Percentiles rank a stretch among this genome's conserved stretches.
Evolutionary conservation across 2,113 vertebrate species (phyloP).

Genomic region (Aegotheles bennettii): DNA sequence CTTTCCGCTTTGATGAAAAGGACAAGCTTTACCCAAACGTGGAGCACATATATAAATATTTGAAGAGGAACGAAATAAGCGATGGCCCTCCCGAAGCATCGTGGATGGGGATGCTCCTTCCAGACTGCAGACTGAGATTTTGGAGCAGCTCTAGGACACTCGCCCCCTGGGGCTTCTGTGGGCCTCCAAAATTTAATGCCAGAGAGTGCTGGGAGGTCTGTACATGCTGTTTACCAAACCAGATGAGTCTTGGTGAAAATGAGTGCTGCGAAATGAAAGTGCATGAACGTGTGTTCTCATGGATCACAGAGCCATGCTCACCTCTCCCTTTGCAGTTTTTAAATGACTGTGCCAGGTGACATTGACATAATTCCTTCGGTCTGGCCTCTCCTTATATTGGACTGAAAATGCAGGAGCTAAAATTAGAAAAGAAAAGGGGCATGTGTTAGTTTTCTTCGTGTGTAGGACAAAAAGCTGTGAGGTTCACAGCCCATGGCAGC

Average conservation of each 20-base stretch:
- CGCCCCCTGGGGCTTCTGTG: neutral
- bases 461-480: neutral
- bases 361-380: neutral
- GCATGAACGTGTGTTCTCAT: neutral
- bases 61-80: neutral
- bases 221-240: neutral
- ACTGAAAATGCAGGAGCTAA: neutral
- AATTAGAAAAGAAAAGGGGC: neutral
- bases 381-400: neutral
- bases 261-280: neutral
- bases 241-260: neutral
- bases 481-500: neutral
- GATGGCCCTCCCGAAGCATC: neutral
- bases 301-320: neutral
- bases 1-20: neutral
- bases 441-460: neutral
- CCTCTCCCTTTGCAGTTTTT: neutral
- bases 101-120: rapidly evolving
- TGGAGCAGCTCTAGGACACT: neutral
- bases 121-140: neutral
- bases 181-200: neutral
- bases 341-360: neutral
- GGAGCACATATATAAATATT: neutral
- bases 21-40: neutral
- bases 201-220: neutral